phyloP scores from a whole-genome alignment of 2,797 vertebrate species.

The Fistularia commersonii region DNA sequence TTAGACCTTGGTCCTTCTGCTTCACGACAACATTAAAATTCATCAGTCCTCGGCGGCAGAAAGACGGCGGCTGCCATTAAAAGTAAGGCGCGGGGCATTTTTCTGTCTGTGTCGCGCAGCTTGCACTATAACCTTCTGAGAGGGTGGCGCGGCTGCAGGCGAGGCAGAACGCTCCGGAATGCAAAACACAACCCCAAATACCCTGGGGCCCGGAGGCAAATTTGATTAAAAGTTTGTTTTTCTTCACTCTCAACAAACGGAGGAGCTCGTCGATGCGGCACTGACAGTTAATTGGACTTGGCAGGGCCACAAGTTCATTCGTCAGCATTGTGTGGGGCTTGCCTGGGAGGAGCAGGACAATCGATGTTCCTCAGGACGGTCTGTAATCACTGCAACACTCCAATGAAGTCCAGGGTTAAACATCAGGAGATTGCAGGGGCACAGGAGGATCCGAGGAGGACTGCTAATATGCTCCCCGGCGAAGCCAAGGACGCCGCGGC shows the following conservation, averaged over 20 bases:
- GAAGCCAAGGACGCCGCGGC: slow-evolving; percentile 79
- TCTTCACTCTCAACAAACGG: slow-evolving; percentile 80
- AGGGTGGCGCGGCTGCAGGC: slow-evolving; percentile 58
- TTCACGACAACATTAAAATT: slow-evolving; percentile 27
- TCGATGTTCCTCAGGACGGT: slow-evolving; percentile 86
- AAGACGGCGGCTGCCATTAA: slow-evolving; percentile 24
- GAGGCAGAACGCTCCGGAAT: slow-evolving; percentile 68
- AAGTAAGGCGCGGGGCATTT: slow-evolving; percentile 31
- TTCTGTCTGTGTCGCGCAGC: slow-evolving; percentile 54
- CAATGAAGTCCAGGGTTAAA: slow-evolving; percentile 92
- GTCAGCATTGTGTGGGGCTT: slow-evolving; percentile 91
- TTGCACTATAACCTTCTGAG: slow-evolving; percentile 65
- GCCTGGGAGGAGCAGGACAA: slow-evolving; percentile 86
- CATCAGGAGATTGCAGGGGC: slow-evolving; percentile 87
- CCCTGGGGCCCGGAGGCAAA: slow-evolving; percentile 76
- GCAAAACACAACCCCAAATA: slow-evolving; percentile 78
- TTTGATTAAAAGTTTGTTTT: slow-evolving; percentile 88
- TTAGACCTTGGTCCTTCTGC: slow-evolving; percentile 26
- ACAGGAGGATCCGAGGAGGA: slow-evolving; percentile 76
- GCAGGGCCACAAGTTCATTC: slow-evolving; percentile 94
- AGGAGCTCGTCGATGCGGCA: slow-evolving; percentile 82
- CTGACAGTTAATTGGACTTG: slow-evolving; percentile 93
- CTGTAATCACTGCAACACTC: slow-evolving; percentile 92
- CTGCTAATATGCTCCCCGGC: slow-evolving; percentile 79
- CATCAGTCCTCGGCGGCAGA: no score